phyloP scores from a whole-genome alignment of 2,113 vertebrate genomes.

The Candoia aspera region DNA sequence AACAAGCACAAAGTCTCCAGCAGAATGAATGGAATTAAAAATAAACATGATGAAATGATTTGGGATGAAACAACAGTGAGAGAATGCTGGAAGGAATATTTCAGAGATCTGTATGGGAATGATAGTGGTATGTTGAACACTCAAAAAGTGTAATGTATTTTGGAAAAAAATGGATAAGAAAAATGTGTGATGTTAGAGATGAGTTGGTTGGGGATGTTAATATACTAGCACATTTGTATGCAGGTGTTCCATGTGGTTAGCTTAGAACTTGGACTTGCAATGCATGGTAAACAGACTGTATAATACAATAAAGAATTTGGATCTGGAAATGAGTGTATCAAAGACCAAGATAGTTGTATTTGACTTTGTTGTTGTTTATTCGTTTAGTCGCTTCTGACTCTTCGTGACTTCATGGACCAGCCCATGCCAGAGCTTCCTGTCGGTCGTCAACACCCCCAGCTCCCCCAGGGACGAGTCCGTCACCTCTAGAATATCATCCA shows the following conservation, averaged over 20 bases:
- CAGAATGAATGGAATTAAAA: background rate
- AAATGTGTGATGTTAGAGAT: background rate
- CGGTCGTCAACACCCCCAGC: too few species aligned
- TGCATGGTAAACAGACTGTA: background rate
- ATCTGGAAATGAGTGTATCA: background rate
- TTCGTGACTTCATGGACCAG: too few species aligned
- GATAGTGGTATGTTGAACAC: background rate
- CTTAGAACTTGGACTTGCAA: background rate
- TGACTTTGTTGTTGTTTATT: too few species aligned
- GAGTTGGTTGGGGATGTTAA: background rate
- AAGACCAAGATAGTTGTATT: too few species aligned
- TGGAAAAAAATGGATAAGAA: background rate
- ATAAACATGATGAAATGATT: background rate
- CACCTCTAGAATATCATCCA: too few species aligned
- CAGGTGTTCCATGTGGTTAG: background rate
- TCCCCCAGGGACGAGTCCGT: too few species aligned
- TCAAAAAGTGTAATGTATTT: background rate
- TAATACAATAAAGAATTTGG: background rate
- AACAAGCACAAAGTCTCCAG: background rate
- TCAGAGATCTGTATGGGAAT: background rate
- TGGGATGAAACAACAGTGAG: background rate
- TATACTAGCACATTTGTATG: background rate
- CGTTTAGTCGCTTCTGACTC: too few species aligned
- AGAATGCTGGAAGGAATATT: background rate
- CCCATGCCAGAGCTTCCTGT: too few species aligned